A percentile compares a stretch with the other conserved stretches of the same genome.
phyloP scores from a whole-genome alignment of 1,140 invertebrate species.

The Lordiphosa mommai region DNA sequence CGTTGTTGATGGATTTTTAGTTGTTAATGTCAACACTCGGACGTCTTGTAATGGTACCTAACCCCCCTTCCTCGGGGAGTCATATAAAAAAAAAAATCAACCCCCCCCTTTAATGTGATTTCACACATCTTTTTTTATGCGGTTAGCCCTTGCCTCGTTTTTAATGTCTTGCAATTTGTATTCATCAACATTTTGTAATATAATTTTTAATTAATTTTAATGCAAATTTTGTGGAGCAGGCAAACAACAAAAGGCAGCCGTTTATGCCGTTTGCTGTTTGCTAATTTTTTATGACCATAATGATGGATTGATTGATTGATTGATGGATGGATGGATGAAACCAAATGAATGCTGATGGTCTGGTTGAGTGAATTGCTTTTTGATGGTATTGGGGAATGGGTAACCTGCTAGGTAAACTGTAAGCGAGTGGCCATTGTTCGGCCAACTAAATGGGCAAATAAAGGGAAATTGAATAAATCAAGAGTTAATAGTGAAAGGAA shows the following conservation, averaged over 20 bases:
- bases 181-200: constrained; percentile 24
- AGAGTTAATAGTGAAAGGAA: constrained; percentile 2
- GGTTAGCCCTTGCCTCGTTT: neutral
- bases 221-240: constrained; percentile 42
- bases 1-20: constrained; percentile 40
- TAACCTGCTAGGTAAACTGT: constrained; percentile 10
- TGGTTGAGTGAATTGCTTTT: constrained; percentile 66
- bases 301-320: constrained; percentile 67
- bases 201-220: constrained; percentile 59
- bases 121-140: constrained; percentile 20
- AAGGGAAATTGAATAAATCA: constrained; percentile 7
- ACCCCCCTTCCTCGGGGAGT: constrained; percentile 12
- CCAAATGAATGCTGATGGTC: constrained; percentile 53
- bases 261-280: constrained; percentile 41
- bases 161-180: constrained; percentile 33
- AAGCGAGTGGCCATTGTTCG: neutral
- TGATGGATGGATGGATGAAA: constrained; percentile 24
- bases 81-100: neutral
- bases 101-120: constrained; percentile 28
- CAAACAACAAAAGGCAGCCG: constrained; percentile 25
- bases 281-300: constrained; percentile 69
- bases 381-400: constrained; percentile 43
- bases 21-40: constrained; percentile 16
- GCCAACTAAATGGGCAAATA: constrained; percentile 1
- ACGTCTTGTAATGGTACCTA: constrained; percentile 18